phyloP scores from a whole-genome alignment of 2,113 vertebrate species.

The Mirounga angustirostris region DNA sequence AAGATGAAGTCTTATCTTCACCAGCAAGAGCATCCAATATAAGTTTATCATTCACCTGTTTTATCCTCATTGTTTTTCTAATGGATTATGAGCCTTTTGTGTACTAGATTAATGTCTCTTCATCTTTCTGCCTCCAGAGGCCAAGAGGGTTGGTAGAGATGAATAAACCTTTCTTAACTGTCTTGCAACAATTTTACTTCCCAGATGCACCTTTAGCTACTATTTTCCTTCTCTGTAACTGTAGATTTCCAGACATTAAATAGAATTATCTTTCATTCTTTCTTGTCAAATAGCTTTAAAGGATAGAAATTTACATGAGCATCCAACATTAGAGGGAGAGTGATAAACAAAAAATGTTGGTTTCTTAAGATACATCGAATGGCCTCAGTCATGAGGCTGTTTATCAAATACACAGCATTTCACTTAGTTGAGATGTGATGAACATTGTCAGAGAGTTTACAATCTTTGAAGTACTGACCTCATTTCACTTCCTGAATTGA shows the following conservation, averaged over 20 bases:
- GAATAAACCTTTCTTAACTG: not conserved
- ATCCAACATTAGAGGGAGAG: not conserved
- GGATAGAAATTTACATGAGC: not conserved
- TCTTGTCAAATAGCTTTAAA: not conserved
- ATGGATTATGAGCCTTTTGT: not conserved
- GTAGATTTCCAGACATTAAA: not conserved
- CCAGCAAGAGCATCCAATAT: not conserved
- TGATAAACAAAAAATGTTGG: not conserved
- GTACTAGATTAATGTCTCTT: not conserved
- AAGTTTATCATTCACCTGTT: not conserved
- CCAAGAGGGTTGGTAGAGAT: not conserved
- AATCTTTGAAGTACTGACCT: slow-evolving; percentile 40
- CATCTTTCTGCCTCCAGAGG: not conserved
- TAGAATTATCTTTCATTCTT: not conserved
- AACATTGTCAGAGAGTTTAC: slow-evolving; percentile 38
- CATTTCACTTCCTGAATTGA: slow-evolving; percentile 36
- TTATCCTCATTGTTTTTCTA: not conserved
- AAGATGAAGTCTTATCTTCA: not conserved
- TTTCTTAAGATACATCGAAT: not conserved
- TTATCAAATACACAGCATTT: not conserved
- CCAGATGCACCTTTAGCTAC: not conserved
- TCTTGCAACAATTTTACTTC: not conserved
- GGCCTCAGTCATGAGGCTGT: not conserved
- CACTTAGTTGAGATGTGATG: slow-evolving; percentile 19
- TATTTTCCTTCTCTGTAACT: not conserved